A percentile compares a stretch with the other conserved stretches of the same genome.
Evolutionary conservation across 1,140 invertebrate species (phyloP).

Genomic region (Heterodera schachtii): DNA sequence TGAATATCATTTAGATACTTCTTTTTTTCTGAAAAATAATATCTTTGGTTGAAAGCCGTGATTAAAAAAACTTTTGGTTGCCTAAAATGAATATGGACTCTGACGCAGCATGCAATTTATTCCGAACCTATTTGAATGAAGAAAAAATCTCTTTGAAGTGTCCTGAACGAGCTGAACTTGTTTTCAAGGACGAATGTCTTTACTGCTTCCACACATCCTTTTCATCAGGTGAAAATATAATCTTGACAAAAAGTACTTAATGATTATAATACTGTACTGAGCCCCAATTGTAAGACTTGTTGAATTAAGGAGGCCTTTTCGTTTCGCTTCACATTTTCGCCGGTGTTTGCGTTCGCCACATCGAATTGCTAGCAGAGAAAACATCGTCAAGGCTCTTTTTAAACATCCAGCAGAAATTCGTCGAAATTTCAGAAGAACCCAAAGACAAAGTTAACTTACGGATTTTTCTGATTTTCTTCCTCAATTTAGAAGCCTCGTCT

Average conservation of each 20-base stretch:
- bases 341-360: conserved; percentile 6
- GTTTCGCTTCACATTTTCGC: conserved; percentile 9
- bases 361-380: conserved; percentile 8
- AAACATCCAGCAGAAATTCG: conserved; percentile 22
- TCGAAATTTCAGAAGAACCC: conserved; percentile 17
- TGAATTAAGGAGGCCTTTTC: conserved; percentile 26
- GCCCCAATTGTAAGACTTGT: no score
- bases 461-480: conserved; percentile 2
- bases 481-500: conserved; percentile 78
- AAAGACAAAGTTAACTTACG: conserved; percentile 73
- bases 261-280: no score
- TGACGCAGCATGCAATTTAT: neutral
- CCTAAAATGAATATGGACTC: neutral
- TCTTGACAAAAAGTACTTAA: no score
- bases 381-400: conserved; percentile 9
- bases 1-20: no score
- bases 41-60: no score
- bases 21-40: no score
- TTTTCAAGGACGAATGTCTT: conserved; percentile 97
- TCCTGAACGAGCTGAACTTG: conserved; percentile 51
- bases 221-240: conserved; percentile 12
- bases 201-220: conserved; percentile 84
- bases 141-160: conserved; percentile 1
- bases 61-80: no score
- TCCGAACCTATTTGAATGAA: neutral